A percentile compares a stretch with the other conserved stretches of the same genome.
These are phyloP conservation scores for Corydoras sp. DNA, from an alignment of 2,113 vertebrate genomes.

Conservation along the genomic window DNA sequence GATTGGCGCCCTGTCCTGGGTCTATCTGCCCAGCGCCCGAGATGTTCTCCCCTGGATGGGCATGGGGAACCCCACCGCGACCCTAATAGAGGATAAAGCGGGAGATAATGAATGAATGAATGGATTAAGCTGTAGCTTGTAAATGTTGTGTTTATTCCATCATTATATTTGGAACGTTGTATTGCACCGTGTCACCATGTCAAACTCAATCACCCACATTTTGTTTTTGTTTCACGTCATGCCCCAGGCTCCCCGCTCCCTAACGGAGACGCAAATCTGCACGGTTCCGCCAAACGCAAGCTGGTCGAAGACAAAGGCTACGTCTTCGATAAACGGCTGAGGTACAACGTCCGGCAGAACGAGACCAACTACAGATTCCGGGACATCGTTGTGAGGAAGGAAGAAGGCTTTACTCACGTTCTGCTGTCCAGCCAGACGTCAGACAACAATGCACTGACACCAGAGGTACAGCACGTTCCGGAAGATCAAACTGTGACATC, in stretches of 20 bases:
- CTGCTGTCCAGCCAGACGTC: conserved; percentile 94
- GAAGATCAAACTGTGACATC: too few species aligned
- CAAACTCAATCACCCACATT: too few species aligned
- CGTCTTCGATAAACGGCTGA: conserved; percentile 92
- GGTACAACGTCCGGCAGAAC: conserved; percentile 92
- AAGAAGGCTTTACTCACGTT: conserved; percentile 95
- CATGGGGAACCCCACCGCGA: too few species aligned
- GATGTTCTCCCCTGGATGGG: too few species aligned
- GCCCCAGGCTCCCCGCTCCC: conserved; percentile 72
- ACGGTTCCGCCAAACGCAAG: conserved; percentile 87
- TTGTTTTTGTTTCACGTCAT: conserved; percentile 27
- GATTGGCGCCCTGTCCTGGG: too few species aligned
- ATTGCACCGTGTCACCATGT: too few species aligned
- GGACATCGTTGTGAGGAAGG: conserved; percentile 96
- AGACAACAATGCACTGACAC: conserved; percentile 92
- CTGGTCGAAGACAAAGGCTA: conserved; percentile 86
- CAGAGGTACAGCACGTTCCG: conserved; percentile 74
- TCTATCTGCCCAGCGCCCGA: too few species aligned
- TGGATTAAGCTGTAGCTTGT: too few species aligned
- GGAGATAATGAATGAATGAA: too few species aligned
- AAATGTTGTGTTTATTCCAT: neutral
- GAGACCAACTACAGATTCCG: conserved; percentile 92
- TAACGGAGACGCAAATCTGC: conserved; percentile 79
- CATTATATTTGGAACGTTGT: neutral
- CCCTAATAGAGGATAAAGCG: too few species aligned